phyloP scores from a whole-genome alignment of 2,888 invertebrate genomes.

The Machimus atricapillus region DNA sequence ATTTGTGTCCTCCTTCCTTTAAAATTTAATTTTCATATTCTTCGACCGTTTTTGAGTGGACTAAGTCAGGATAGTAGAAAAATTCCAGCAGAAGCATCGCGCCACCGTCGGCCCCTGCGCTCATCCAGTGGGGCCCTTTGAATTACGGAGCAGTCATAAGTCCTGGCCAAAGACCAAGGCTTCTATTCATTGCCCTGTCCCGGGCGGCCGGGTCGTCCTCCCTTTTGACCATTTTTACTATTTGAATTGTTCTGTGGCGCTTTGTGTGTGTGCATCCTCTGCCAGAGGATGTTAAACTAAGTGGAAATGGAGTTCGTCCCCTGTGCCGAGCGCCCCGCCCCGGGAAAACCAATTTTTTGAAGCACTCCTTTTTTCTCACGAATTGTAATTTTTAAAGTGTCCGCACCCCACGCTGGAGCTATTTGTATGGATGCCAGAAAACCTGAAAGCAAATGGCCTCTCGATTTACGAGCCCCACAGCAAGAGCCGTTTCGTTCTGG shows the following conservation, averaged over 20 bases:
- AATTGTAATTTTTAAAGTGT: slow-evolving; percentile 38
- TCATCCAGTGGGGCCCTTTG: background rate
- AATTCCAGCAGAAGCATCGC: background rate
- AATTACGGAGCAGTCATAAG: slow-evolving; percentile 29
- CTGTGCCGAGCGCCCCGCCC: background rate
- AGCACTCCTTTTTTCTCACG: slow-evolving; percentile 4
- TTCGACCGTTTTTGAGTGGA: background rate
- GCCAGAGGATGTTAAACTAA: slow-evolving; percentile 14
- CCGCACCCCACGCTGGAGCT: slow-evolving; percentile 21
- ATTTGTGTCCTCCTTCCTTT: slow-evolving; percentile 18
- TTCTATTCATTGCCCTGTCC: slow-evolving; percentile 11
- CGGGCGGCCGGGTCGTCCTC: background rate
- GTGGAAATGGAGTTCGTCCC: background rate
- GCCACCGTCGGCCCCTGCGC: background rate
- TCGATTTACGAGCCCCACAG: slow-evolving; percentile 29
- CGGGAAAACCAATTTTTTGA: slow-evolving; percentile 30
- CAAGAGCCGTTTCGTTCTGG: background rate
- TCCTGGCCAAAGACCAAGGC: slow-evolving; percentile 31
- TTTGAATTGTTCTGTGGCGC: slow-evolving; percentile 13
- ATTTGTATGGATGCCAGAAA: slow-evolving; percentile 36
- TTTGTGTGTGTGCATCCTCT: background rate
- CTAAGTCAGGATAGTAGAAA: slow-evolving; percentile 17
- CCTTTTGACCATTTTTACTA: slow-evolving; percentile 31
- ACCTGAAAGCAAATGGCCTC: slow-evolving; percentile 37
- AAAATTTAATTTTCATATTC: slow-evolving; percentile 36